Base-by-base conservation (phyloP, 2,797 vertebrate species). In the Remorina albescens region DNA sequence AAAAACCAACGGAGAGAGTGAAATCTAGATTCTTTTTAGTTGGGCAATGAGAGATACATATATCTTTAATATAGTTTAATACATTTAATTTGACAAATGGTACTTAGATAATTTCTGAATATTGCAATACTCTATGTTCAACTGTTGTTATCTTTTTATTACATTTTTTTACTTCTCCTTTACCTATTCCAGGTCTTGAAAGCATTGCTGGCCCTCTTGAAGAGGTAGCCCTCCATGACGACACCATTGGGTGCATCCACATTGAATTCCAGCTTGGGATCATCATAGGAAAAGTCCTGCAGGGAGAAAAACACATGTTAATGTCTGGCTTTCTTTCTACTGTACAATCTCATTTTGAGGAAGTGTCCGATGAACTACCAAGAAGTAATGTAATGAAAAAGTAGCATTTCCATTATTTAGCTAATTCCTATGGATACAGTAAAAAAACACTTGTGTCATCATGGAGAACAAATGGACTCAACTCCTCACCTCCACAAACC, bases 161-260 rank as follows among this genome's bases (percentile, higher is more conserved):
- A n/a, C n/a, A 25, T 7, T 16, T 39, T 42, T 28, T 61, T 19
- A 28, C 4, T 37, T 37, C 44, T 65, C n/a, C 49, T 32, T 77
- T 59, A 93, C 98, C 98, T 95, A 88, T 99, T 99, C 98, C 98
- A 99, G 0, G 98, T 99, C 91, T 99, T 99, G 90, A 99, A 99
- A 10, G 98, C 98, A 1, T 99, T 99, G 92, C 97, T 99, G 61
- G 98, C 97, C 84, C 98, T 96, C 93, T 99, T 99, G 88, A 98
- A 99, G 74, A 99, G 96, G 84, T 99, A 98, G 1, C 98, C 98
- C 89, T 99, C 98, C 98, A 99, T 98, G 78, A 98, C 98, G 46
- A 99, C 97, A 0, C 98, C 98, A 13, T 96, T 98, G 0, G 97
- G 97, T 2, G 98, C 97, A 0, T 99, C 98, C 49, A 98, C 95